Evolutionary conservation across 2,888 invertebrate species (phyloP), one percentile per base, ranked within the genome.

Genomic region (Drosophila multiciliata): DNA sequence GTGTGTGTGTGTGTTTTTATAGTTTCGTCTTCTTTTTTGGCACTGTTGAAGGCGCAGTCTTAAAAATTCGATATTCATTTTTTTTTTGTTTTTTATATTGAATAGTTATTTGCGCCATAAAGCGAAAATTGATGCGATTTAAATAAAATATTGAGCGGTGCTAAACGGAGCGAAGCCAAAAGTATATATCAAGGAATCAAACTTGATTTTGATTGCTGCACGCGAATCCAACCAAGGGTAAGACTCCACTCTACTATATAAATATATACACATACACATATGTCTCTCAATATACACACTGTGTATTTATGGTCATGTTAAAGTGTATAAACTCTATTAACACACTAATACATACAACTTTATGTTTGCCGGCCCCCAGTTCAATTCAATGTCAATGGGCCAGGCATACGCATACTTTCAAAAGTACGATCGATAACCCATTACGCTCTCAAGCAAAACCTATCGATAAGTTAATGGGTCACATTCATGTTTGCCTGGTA

Each of bases 201-300:
- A 72, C 63, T 65, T 72, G 80, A 76, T 80, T 67, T 72, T 78
- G 62, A 80, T 66, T 76, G 58, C 68, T 57, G 73, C 76, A 80
- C 80, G 80, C 76, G 67, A 72, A 54, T 58, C 73, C 55, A 76
- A 72, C 63, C 78, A 78, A 78, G 78, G 80, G 78, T 78, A 80
- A 78, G 78, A 49, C 49, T n/a, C 38, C n/a, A 45, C n/a, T 45
- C 42, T 23, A 20, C 7, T 42, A 17, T n/a, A 26, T 58, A 45
- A 20, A 45, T 53, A 75, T 15, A 45, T n/a, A 23, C 6, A 23
- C 6, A 40, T 35, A 32, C 26, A 52, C 1, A 38, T 20, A 55
- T 26, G 17, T 3, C 20, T 45, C 1, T 7, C 45, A 7, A 15
- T 8, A 45, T 4, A 23, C 20, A 45, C 45, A 23, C 23, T 23